Evolutionary conservation across 2,113 vertebrate species (phyloP).

Genomic region (Neomonachus schauinslandi): DNA sequence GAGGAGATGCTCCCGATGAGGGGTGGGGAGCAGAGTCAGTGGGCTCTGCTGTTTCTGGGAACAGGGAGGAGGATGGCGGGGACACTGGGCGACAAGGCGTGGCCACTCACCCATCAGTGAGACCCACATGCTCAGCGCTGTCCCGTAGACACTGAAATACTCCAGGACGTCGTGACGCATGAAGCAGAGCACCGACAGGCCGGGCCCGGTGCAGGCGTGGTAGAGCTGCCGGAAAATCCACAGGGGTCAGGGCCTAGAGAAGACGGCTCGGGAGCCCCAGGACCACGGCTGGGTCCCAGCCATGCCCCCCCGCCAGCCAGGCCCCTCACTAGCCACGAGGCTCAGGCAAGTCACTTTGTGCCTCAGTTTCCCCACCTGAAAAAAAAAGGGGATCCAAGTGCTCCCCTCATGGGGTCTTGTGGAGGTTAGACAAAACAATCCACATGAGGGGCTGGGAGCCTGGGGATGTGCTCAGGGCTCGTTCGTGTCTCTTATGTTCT

Average conservation of each 20-base stretch:
- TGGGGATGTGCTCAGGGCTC: background rate
- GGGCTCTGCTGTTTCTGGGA: fast-evolving
- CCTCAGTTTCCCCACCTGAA: background rate
- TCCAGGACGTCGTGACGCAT: constrained; percentile 95
- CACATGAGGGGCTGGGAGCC: background rate
- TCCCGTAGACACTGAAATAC: constrained; percentile 96
- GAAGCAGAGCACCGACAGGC: constrained; percentile 94
- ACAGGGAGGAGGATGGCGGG: fast-evolving
- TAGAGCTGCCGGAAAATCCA: constrained; percentile 70
- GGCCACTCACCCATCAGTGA: constrained; percentile 84
- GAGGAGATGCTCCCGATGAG: fast-evolving
- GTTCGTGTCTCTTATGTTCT: background rate
- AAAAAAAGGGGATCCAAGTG: fast-evolving
- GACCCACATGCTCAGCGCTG: constrained; percentile 98
- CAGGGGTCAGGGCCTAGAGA: fast-evolving
- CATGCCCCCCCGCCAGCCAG: fast-evolving
- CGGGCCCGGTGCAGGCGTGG: constrained; percentile 93
- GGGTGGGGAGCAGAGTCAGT: fast-evolving
- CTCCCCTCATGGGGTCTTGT: fast-evolving
- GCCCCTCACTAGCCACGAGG: fast-evolving
- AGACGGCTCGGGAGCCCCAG: fast-evolving
- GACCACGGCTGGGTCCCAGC: background rate
- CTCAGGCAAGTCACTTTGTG: fast-evolving
- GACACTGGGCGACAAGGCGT: fast-evolving
- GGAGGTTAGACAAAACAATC: background rate